phyloP scores from a whole-genome alignment of 1,140 invertebrate genomes.

The Hydropsyche tenuis region DNA sequence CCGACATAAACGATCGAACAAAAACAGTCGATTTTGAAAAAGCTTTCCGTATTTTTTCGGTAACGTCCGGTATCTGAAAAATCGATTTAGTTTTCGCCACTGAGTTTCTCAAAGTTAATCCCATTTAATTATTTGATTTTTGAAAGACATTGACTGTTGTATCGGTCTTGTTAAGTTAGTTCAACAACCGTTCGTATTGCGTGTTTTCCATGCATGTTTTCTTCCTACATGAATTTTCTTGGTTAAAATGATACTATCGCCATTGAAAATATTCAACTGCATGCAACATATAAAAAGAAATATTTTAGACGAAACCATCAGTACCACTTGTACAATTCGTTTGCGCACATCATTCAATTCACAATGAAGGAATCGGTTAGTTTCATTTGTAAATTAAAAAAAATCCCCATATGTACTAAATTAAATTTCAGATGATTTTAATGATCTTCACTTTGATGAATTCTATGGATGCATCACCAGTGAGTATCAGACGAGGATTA shows the following conservation, averaged over 20 bases:
- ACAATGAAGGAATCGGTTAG: conserved; percentile 27
- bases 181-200: neutral
- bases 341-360: neutral
- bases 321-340: neutral
- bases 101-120: too few species aligned
- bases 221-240: neutral
- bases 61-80: too few species aligned
- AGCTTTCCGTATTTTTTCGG: too few species aligned
- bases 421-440: conserved; percentile 3
- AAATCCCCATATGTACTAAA: neutral
- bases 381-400: conserved; percentile 17
- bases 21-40: too few species aligned
- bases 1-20: too few species aligned
- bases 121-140: too few species aligned
- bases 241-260: neutral
- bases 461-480: neutral
- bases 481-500: conserved; percentile 20
- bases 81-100: too few species aligned
- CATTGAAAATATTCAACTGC: conserved; percentile 2
- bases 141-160: neutral
- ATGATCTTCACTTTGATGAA: conserved; percentile 11
- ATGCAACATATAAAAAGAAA: conserved; percentile 20
- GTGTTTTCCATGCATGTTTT: neutral
- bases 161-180: neutral
- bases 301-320: neutral